Base-by-base conservation (phyloP, 1,140 invertebrate species). In the Acromyrmex heyeri region DNA sequence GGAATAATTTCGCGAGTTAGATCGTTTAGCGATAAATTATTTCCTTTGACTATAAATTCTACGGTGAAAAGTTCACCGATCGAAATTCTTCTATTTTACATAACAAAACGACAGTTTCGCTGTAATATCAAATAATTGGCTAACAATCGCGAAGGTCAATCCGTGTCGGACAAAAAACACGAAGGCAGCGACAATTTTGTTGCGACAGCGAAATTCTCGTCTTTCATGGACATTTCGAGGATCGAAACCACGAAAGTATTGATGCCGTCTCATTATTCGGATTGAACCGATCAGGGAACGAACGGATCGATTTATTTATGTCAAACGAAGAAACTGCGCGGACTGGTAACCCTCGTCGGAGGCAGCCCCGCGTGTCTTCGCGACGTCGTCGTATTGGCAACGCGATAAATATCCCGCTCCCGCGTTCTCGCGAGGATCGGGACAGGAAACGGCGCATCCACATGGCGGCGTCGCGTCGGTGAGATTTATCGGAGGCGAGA, bases 361-460 rank as follows among this genome's bases (percentile, higher is more conserved):
- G 73, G 44, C 73, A n/a, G 57, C 21, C 18, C 21, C 18, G 53
- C 12, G 12, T 50, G 12, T 4, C 21, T 10, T 70, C 53, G 72
- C 27, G 72, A 44, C 50, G 44, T 34, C 16, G 34, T n/a, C 3
- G 3, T 75, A 75, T 87, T 76, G 79, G 79, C 69, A 73, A 55
- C 69, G 69, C 79, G 79, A 83, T 83, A 83, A 83, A 83, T 50
- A 55, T 34, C 30, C 30, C 30, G 30, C 30, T 69, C 18, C 67
- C 79, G 79, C 48, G 67, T 24, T 61, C 55, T 69, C 77, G 38
- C 18, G 53, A 83, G 55, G 69, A 83, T 83, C 79, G 55, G 69
- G 79, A 83, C 79, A 82, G 79, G 70, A 75, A 85, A 85, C 82
- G 75, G 73, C 82, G 82, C 73, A 64, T 77, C 73, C 27, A 4